phyloP scores from a whole-genome alignment of 2,797 vertebrate genomes.

The Pipistrellus pipistrellus region DNA sequence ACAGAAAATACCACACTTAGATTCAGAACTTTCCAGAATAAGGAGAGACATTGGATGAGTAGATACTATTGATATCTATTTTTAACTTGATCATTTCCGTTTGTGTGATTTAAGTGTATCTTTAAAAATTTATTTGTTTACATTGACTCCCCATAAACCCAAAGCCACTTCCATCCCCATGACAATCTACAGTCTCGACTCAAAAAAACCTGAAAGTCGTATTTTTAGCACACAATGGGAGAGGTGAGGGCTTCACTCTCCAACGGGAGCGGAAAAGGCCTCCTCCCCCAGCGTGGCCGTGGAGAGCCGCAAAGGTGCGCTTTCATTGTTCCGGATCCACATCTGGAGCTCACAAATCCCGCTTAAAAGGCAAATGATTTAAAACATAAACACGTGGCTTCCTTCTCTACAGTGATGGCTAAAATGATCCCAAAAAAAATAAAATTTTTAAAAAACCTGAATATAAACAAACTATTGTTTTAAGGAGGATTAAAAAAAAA shows the following conservation, averaged over 20 bases:
- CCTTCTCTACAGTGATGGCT: constrained; percentile 61
- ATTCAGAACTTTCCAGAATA: constrained; percentile 34
- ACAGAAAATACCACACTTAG: constrained; percentile 25
- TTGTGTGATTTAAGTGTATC: background rate
- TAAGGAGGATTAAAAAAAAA: background rate
- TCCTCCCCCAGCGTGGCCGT: background rate
- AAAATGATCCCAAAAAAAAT: background rate
- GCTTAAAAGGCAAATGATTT: constrained; percentile 73
- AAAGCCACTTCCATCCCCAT: constrained; percentile 4
- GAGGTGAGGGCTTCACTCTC: constrained; percentile 45
- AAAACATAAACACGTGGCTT: constrained; percentile 73
- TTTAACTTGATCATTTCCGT: constrained; percentile 30
- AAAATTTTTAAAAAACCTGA: background rate
- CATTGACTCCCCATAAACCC: constrained; percentile 2
- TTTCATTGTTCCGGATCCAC: constrained; percentile 62
- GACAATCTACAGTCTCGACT: background rate
- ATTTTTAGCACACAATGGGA: constrained; percentile 1
- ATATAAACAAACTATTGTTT: constrained; percentile 63
- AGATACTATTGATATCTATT: background rate
- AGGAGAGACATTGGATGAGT: background rate
- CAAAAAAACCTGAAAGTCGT: background rate
- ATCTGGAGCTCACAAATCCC: constrained; percentile 69
- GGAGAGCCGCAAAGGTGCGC: constrained; percentile 25
- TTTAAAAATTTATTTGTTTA: constrained; percentile 24
- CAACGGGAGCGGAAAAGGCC: background rate